Evolutionary conservation across 2,888 invertebrate species (phyloP).

Genomic region (Boloria euphrosyne): DNA sequence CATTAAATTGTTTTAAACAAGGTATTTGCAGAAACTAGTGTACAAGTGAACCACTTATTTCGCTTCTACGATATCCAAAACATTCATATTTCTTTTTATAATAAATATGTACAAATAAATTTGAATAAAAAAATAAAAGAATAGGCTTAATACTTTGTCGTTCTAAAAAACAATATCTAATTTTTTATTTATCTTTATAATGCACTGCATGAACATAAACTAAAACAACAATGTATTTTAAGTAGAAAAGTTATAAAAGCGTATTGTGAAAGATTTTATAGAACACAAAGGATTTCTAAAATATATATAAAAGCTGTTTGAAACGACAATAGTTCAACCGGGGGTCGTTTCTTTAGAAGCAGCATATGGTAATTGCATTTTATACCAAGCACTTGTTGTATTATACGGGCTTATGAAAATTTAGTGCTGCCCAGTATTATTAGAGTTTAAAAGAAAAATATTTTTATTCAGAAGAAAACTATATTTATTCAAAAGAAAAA

Average conservation of each 20-base stretch:
- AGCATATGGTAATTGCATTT: constrained; percentile 23
- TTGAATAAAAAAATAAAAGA: no score
- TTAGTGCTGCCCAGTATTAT: constrained; percentile 1
- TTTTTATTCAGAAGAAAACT: not conserved
- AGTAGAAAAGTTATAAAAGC: constrained; percentile 15
- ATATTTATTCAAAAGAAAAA: no score
- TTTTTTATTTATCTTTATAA: no score
- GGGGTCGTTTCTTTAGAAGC: constrained; percentile 18
- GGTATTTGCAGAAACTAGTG: no score
- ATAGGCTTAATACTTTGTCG: no score
- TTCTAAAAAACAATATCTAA: no score
- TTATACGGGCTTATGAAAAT: constrained; percentile 11
- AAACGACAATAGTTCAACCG: constrained; percentile 19
- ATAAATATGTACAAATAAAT: no score
- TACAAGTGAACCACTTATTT: no score
- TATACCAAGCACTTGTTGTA: constrained; percentile 13
- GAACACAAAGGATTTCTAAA: constrained; percentile 17
- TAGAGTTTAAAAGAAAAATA: constrained; percentile 4
- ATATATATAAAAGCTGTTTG: constrained; percentile 24
- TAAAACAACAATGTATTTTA: constrained; percentile 14
- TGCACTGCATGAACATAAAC: constrained; percentile 1
- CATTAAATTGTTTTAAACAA: no score
- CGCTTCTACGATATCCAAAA: no score
- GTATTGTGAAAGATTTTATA: constrained; percentile 20
- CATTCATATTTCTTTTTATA: no score